Evolutionary conservation across 35 echinoderm and acorn worm species (phyloP).

Genomic region (Patiria miniata): DNA sequence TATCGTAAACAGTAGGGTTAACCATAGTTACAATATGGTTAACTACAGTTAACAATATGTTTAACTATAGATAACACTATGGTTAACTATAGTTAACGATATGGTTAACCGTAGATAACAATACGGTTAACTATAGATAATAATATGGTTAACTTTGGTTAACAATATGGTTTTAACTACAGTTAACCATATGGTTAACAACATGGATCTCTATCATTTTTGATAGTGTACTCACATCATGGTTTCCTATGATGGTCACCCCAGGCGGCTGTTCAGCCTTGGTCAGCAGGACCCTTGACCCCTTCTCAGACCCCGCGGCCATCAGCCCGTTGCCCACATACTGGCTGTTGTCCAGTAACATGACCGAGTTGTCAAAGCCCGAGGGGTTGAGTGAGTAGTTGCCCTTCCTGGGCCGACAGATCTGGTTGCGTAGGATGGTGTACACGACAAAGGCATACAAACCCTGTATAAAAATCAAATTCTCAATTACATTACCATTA

Average conservation of each 20-base stretch:
- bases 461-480: constrained; percentile 58
- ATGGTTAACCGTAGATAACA: no score
- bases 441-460: constrained; percentile 90
- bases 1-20: no score
- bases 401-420: constrained; percentile 78
- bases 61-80: no score
- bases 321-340: constrained; percentile 15
- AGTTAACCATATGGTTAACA: no score
- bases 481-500: no score
- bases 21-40: no score
- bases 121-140: no score
- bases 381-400: constrained; percentile 90
- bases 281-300: constrained; percentile 71
- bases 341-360: constrained; percentile 75
- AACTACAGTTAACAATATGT: no score
- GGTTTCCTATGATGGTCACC: constrained; percentile 12
- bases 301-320: constrained; percentile 57
- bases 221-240: constrained; percentile 41
- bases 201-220: no score
- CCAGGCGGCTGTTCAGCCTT: constrained; percentile 48
- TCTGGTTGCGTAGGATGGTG: constrained; percentile 89
- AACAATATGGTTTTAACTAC: no score
- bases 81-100: no score
- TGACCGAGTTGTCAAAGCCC: constrained; percentile 69
- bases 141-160: no score